Evolutionary conservation across 2,888 invertebrate genomes (phyloP), one percentile per base, ranked within the genome.

Genomic region (Punctoribates punctum): DNA sequence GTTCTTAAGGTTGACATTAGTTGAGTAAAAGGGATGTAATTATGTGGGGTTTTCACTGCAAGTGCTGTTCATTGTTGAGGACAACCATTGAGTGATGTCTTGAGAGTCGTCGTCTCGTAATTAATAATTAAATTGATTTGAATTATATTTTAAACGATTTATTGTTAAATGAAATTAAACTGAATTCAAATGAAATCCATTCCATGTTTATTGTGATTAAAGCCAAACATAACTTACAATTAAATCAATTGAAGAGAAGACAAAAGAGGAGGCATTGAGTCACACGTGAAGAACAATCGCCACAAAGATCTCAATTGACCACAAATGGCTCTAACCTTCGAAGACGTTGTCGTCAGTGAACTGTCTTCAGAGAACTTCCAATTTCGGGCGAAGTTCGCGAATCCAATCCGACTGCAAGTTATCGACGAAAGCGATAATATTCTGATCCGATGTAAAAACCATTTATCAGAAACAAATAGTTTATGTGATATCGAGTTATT

Each of bases 401-500:
- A 60, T 15, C 60, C 73, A 29, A 27, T 73, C n/a, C 23, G 15
- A n/a, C 13, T 77, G 20, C 67, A 77, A 27, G 73, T 77, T 20
- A 74, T 73, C 25, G 76, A 77, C 73, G 77, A 77, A 73, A 62
- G 62, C 15, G 77, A 77, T 62, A 77, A 77, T 73, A 67, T 77
- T 38, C 48, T 77, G 46, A 46, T 77, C 38, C 20, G 76, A 46
- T 65, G 73, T 17, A 73, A 67, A 38, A 17, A 38, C 29, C 38
- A 34, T 2, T 34, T 38, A 9, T n/a, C 67, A 1, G 48, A 34
- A 23, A 77, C 76, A 4, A 74, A 78, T 62, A 76, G 75, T 34
- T 60, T 77, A n/a, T 70, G 78, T 57, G 78, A 78, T 76, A 34
- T 79, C 48, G 42, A 78, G 34, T 72, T 80, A 48, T 78, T 78